Conservation (phyloP, 2,113 vertebrate species). For the Bufo bufo region DNA sequence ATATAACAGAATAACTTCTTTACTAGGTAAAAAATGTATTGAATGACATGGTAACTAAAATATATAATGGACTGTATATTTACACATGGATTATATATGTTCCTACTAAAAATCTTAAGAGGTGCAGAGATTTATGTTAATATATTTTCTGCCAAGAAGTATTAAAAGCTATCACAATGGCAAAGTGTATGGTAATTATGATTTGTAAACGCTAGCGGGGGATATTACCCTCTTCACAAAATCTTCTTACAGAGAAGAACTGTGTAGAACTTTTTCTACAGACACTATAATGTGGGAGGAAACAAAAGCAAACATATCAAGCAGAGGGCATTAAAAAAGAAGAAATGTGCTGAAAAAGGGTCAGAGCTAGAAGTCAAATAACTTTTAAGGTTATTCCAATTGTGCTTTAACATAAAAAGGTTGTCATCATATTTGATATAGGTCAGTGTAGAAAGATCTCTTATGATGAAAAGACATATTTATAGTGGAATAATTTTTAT, state of each 20-base stretch:
- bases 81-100: background rate
- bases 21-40: too few relatives aligned
- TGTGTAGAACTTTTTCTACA: background rate
- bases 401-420: too few relatives aligned
- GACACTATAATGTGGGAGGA: background rate
- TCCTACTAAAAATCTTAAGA: background rate
- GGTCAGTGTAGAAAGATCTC: background rate
- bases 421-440: background rate
- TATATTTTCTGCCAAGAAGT: background rate
- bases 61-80: background rate
- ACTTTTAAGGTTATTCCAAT: too few relatives aligned
- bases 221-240: background rate
- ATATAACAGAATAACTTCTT: too few relatives aligned
- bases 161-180: background rate
- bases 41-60: background rate
- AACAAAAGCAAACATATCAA: background rate
- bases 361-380: too few relatives aligned
- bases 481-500: too few relatives aligned
- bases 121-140: background rate
- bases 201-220: background rate
- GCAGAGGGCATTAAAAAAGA: background rate
- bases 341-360: background rate
- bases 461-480: background rate
- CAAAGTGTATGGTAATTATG: background rate
- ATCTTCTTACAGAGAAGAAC: background rate